Base-by-base conservation (phyloP, 2,888 invertebrate genomes). In the Halocaridina rubra region DNA sequence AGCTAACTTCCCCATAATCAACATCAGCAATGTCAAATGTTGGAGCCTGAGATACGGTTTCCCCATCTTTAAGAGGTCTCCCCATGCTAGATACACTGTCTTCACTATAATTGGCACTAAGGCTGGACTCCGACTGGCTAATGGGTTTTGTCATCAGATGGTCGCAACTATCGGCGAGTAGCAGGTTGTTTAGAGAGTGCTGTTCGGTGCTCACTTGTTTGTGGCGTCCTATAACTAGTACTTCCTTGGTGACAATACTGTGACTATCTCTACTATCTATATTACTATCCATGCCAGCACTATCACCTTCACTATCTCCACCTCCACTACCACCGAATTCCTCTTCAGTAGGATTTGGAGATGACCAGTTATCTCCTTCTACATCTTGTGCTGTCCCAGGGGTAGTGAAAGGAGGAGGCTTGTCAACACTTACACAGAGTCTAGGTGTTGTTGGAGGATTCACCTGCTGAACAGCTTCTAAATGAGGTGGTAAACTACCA, bases 11-110 rank as follows among this genome's bases (percentile, higher is more conserved):
- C 57, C 78, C 75, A 74, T 77, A 71, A 71, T 82, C 84, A 67
- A 86, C 77, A 33, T 86, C 86, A 27, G 86, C 86, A 57, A 86
- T 79, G 69, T 86, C 86, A 81, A 79, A 86, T 4, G 86, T 86
- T 19, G 86, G 86, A 22, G 86, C 81, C 79, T 86, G 81, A 10
- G 86, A 86, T 10, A 86, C 81, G 33, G 81, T 86, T 64, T 86
- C 86, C 53, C 67, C 78, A 74, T 86, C 86, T 30, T 81, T 81
- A 8, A 79, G 79, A 16, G 74, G 86, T 22, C 81, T 33, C 24
- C 82, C 78, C 61, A 57, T 39, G 46, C 78, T 84, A 53, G 82
- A 84, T n/a, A 77, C 77, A 77, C 82, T 84, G 72, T 77, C 82
- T 57, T 84, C 82, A 57, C 82, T 84, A 53, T 84, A 84, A 30